phyloP scores from a whole-genome alignment of 2,797 vertebrate genomes.

The Triplophysa bombifrons region DNA sequence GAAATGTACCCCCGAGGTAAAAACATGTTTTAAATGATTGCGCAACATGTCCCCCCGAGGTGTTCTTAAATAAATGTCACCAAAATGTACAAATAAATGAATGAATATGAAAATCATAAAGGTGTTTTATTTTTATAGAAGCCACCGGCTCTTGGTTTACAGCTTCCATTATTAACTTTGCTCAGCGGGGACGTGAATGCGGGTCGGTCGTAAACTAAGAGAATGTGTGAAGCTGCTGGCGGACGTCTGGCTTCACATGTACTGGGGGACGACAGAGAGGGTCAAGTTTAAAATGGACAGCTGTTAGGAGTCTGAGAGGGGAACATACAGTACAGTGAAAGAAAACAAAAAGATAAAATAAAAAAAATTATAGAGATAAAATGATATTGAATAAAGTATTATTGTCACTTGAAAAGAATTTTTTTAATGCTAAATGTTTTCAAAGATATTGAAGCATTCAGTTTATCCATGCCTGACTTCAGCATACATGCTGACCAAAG shows the following conservation, averaged over 20 bases:
- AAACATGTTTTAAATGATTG: conserved; percentile 2
- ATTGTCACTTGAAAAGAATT: conserved; percentile 25
- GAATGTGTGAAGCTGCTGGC: conserved; percentile 53
- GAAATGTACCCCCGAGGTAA: neutral
- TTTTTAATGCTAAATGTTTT: conserved; percentile 60
- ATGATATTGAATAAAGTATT: neutral
- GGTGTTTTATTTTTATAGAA: conserved; percentile 35
- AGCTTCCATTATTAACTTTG: conserved; percentile 53
- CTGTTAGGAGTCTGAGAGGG: neutral
- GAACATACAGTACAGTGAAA: neutral
- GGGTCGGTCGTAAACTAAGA: conserved; percentile 46
- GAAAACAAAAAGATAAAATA: neutral
- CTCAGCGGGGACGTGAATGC: conserved; percentile 18
- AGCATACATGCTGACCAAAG: conserved; percentile 53
- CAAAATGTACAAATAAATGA: conserved; percentile 18
- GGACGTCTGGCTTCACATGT: conserved; percentile 37
- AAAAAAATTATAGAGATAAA: neutral
- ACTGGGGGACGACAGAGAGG: conserved; percentile 30
- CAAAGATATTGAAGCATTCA: conserved; percentile 62
- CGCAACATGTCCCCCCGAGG: conserved; percentile 6
- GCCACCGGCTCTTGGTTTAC: conserved; percentile 37
- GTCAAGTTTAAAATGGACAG: conserved; percentile 34
- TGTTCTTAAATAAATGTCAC: conserved; percentile 24
- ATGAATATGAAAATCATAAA: neutral
- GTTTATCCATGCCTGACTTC: conserved; percentile 58